phyloP scores from a whole-genome alignment of 1,140 invertebrate species.

The Drosophila santomea region DNA sequence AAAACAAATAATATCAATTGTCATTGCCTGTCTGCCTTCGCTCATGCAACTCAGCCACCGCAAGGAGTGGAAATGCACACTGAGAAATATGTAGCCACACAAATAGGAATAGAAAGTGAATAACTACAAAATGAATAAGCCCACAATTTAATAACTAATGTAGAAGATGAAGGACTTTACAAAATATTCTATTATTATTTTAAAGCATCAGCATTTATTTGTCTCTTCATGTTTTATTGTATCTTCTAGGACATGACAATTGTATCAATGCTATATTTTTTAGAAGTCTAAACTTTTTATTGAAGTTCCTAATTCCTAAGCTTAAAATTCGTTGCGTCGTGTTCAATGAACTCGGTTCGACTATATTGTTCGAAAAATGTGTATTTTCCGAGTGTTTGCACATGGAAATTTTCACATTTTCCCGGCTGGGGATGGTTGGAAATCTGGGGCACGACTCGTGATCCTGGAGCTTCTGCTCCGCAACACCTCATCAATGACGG shows the following conservation, averaged over 20 bases:
- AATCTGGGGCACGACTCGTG: conserved; percentile 53
- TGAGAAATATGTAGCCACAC: background rate
- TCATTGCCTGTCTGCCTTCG: conserved; percentile 38
- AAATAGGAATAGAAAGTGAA: no score
- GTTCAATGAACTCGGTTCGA: background rate
- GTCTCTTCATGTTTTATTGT: no score
- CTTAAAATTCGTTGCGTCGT: background rate
- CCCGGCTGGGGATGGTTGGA: background rate
- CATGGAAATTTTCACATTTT: conserved; percentile 15
- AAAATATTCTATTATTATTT: no score
- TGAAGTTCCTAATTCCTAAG: no score
- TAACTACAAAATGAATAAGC: no score
- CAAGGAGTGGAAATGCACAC: conserved; percentile 5
- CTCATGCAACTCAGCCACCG: conserved; percentile 10
- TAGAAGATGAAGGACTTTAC: no score
- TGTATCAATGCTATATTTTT: no score
- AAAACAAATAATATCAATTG: conserved; percentile 82
- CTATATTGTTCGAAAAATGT: background rate
- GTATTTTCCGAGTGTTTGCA: conserved; percentile 4
- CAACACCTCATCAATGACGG: conserved; percentile 59
- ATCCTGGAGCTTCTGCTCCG: conserved; percentile 48
- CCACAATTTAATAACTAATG: no score
- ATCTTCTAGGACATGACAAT: no score
- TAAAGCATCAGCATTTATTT: no score
- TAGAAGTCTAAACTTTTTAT: no score